Evolutionary conservation across 2,888 invertebrate genomes (phyloP).

Genomic region (Dasypogon diadema): DNA sequence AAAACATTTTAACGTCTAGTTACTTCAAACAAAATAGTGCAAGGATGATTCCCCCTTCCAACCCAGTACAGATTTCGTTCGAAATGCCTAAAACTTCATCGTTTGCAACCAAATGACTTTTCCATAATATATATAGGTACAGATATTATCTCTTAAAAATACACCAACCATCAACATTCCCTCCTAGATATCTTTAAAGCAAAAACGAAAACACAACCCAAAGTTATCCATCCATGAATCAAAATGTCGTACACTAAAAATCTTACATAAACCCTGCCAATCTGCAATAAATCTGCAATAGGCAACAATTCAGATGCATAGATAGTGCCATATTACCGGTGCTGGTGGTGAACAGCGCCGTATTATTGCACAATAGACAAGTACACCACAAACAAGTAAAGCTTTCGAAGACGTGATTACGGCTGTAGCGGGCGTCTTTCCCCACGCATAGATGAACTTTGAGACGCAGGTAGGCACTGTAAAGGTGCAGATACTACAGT

Average conservation of each 20-base stretch:
- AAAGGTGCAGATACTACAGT: neutral
- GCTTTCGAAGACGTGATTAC: slow-evolving; percentile 39
- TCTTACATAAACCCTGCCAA: slow-evolving; percentile 8
- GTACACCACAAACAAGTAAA: slow-evolving; percentile 17
- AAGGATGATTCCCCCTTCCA: no score
- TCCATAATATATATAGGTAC: no score
- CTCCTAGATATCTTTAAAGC: no score
- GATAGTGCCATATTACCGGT: slow-evolving; percentile 31
- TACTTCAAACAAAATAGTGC: no score
- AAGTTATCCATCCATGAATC: neutral
- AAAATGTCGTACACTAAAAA: slow-evolving; percentile 5
- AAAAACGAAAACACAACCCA: neutral
- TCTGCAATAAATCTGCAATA: neutral
- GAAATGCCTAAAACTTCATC: no score
- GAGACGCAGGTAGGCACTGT: neutral
- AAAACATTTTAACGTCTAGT: no score
- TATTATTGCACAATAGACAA: slow-evolving; percentile 21
- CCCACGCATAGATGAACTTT: slow-evolving; percentile 34
- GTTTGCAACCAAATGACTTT: no score
- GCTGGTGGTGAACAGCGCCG: neutral
- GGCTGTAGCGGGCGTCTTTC: slow-evolving; percentile 9
- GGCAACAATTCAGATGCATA: slow-evolving; percentile 38
- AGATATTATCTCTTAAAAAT: no score
- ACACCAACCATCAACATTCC: no score
- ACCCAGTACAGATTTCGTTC: no score